phyloP scores from a whole-genome alignment of 2,113 vertebrate species.

The Chloropsis hardwickii region DNA sequence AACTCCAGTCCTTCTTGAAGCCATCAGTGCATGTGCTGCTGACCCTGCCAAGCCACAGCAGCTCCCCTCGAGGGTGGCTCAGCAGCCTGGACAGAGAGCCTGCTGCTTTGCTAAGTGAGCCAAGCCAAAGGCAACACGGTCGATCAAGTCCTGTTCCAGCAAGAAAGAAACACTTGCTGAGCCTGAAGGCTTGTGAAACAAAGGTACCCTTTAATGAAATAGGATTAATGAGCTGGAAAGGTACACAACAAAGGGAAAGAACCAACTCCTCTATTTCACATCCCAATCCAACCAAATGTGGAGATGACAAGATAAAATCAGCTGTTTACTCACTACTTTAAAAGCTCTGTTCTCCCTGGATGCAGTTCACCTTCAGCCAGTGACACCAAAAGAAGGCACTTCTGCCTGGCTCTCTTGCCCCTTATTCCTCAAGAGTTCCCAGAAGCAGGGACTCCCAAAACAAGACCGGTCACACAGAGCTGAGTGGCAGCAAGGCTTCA shows the following conservation, averaged over 20 bases:
- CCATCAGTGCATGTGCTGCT: not conserved
- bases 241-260: not conserved
- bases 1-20: not conserved
- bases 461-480: not conserved
- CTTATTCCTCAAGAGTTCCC: not conserved
- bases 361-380: not conserved
- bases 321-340: slow-evolving; percentile 20
- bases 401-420: not conserved
- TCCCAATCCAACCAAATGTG: not conserved
- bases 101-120: not conserved
- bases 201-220: not conserved
- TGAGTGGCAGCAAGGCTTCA: not conserved
- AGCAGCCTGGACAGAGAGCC: not conserved
- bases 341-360: not conserved
- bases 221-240: not conserved
- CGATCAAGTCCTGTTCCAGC: not conserved
- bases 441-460: not conserved
- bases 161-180: not conserved
- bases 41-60: not conserved
- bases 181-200: not conserved
- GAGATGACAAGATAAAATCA: not conserved
- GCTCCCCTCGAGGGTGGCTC: not conserved
- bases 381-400: not conserved
- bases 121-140: not conserved
- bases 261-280: not conserved